Conservation (phyloP, 1,140 invertebrate species). For the Zeugodacus cucurbitae region DNA sequence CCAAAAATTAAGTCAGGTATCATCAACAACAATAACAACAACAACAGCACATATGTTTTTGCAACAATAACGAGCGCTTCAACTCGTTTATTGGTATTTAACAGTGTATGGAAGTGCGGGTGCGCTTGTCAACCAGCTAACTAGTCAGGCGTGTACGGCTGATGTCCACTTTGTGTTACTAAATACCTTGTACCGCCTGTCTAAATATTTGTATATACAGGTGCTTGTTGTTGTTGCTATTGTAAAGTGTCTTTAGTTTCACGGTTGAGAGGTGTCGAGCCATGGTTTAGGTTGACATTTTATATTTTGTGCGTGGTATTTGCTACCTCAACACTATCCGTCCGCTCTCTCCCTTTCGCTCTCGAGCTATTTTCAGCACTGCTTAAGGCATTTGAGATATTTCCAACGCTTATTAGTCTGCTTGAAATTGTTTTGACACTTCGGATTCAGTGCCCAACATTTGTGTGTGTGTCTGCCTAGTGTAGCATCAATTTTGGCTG, state of each 20-base stretch:
- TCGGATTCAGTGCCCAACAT: neutral
- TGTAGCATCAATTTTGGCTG: neutral
- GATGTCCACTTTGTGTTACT: neutral
- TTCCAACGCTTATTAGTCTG: neutral
- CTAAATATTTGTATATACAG: neutral
- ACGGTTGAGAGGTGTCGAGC: neutral
- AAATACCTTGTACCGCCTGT: neutral
- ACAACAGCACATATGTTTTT: neutral
- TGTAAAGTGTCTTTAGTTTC: neutral
- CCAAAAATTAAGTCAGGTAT: constrained; percentile 37
- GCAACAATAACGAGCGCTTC: neutral
- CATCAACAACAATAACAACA: neutral
- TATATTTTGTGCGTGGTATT: neutral
- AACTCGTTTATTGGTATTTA: neutral
- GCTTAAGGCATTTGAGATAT: neutral
- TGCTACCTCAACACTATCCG: neutral
- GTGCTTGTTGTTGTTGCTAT: neutral
- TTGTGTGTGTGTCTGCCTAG: neutral
- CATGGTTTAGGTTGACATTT: neutral
- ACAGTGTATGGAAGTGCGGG: neutral
- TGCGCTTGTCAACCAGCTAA: neutral
- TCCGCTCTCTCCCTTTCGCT: neutral
- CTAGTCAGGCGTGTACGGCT: neutral
- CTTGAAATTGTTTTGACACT: constrained; percentile 21
- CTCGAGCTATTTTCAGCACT: neutral